Evolutionary conservation across 2,888 invertebrate genomes (phyloP).

Genomic region (Margaritifera margaritifera): DNA sequence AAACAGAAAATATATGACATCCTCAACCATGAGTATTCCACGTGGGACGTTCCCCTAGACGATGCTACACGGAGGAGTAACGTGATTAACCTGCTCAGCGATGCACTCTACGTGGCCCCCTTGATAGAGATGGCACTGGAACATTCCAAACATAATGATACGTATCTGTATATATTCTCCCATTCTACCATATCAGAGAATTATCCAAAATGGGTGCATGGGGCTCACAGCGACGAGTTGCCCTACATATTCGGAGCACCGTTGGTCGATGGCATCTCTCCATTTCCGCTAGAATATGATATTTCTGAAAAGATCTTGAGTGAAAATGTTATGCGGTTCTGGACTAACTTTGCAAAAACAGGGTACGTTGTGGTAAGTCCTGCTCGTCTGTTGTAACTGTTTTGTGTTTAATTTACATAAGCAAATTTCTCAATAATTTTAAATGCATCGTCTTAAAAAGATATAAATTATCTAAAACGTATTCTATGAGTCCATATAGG

Average conservation of each 20-base stretch:
- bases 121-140: slow-evolving; percentile 90
- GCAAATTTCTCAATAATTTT: no score
- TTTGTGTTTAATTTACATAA: no score
- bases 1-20: slow-evolving; percentile 94
- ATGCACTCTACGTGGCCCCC: slow-evolving; percentile 88
- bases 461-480: no score
- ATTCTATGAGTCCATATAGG: no score
- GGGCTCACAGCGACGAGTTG: slow-evolving; percentile 67
- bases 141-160: slow-evolving; percentile 82
- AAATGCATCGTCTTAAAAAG: no score
- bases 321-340: slow-evolving; percentile 68
- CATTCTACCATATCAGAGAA: slow-evolving; percentile 93
- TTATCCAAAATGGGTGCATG: slow-evolving; percentile 55
- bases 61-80: slow-evolving; percentile 89
- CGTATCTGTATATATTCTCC: slow-evolving; percentile 71
- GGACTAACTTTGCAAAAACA: slow-evolving; percentile 71
- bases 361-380: slow-evolving; percentile 54
- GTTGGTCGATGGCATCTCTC: slow-evolving; percentile 65
- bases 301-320: slow-evolving; percentile 62
- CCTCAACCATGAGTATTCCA: slow-evolving; percentile 95
- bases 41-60: slow-evolving; percentile 82
- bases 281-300: slow-evolving; percentile 61
- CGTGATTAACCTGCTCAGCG: slow-evolving; percentile 88
- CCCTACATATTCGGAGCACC: slow-evolving; percentile 71
- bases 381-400: no score